Percentiles rank a stretch among this genome's conserved stretches.
Evolutionary conservation across 2,888 invertebrate species (phyloP).

Genomic region (Dynastes grantii): DNA sequence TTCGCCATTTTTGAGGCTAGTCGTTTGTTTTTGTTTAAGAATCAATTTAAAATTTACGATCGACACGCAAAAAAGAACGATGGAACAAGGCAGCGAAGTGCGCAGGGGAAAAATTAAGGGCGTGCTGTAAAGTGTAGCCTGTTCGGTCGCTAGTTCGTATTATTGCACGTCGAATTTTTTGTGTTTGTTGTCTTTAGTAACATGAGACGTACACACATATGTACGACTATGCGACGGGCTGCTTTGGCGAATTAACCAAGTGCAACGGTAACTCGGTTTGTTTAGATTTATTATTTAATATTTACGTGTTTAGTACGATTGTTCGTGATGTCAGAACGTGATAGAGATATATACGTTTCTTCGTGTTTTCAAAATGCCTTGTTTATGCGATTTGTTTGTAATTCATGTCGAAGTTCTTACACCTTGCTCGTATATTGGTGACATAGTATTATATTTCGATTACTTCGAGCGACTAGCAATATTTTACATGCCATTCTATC

Average conservation of each 20-base stretch:
- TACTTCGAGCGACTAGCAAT: no score
- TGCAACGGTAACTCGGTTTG: neutral
- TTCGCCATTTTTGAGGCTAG: no score
- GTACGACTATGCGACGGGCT: neutral
- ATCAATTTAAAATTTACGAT: conserved; percentile 61
- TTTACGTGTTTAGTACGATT: conserved; percentile 33
- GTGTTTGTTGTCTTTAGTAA: conserved; percentile 59
- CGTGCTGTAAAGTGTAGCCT: no score
- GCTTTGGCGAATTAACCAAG: conserved; percentile 23
- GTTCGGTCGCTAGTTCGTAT: conserved; percentile 32
- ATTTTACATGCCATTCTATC: no score
- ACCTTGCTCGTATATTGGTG: no score
- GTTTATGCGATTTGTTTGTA: conserved; percentile 1
- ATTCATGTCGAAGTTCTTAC: neutral
- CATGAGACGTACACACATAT: conserved; percentile 51
- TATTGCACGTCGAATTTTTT: conserved; percentile 55
- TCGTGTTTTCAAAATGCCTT: neutral
- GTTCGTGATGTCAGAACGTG: conserved; percentile 30
- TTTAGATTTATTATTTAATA: conserved; percentile 37
- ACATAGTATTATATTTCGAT: no score
- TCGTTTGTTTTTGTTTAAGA: conserved; percentile 59
- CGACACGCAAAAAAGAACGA: conserved; percentile 54
- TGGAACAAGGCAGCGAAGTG: conserved; percentile 48
- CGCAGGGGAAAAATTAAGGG: no score
- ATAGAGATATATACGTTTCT: conserved; percentile 14